Evolutionary conservation across 2,113 vertebrate species (phyloP).

Genomic region (Ptychochromis oligacanthus): DNA sequence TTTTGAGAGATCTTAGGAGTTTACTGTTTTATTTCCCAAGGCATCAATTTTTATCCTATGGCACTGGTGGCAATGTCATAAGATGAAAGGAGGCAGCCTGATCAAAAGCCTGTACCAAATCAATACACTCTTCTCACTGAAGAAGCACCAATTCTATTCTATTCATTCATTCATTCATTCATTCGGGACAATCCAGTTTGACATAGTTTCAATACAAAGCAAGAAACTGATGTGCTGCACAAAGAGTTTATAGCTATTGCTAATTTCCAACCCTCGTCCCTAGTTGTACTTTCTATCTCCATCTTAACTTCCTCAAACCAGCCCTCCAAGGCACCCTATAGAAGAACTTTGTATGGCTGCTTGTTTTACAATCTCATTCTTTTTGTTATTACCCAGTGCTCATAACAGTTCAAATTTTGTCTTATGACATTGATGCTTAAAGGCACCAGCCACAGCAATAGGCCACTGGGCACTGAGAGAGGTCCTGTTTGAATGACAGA

Average conservation of each 20-base stretch:
- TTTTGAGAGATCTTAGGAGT: not conserved
- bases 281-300: slow-evolving; percentile 1
- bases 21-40: not conserved
- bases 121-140: not conserved
- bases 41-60: not conserved
- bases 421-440: too few species aligned
- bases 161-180: too few species aligned
- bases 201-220: too few species aligned
- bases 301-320: not conserved
- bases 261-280: too few species aligned
- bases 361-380: not conserved
- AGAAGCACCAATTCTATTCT: not conserved
- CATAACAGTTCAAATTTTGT: not conserved
- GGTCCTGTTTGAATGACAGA: not conserved
- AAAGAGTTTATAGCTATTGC: too few species aligned
- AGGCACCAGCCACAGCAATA: too few species aligned
- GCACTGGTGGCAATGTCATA: not conserved
- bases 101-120: too few species aligned
- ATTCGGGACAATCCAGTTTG: too few species aligned
- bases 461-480: not conserved
- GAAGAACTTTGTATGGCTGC: not conserved
- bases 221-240: too few species aligned
- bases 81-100: too few species aligned
- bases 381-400: not conserved
- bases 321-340: not conserved